Evolutionary conservation across 2,113 vertebrate genomes (phyloP), one percentile per base, ranked within the genome.

Genomic region (Mola mola): DNA sequence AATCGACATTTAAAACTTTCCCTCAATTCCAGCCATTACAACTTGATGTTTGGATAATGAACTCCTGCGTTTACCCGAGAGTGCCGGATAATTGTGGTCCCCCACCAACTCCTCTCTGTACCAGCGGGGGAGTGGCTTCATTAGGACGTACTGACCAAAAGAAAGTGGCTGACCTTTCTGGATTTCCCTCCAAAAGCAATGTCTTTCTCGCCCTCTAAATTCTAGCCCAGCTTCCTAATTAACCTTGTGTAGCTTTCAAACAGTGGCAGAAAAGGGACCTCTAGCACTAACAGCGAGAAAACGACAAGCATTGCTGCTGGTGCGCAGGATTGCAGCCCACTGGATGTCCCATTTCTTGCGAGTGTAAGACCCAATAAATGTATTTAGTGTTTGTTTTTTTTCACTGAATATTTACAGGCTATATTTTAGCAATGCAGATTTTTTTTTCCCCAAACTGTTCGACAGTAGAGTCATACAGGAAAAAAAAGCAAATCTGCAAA

Each of bases 111-210:
- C 57, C 55, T 55, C 38, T 50, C 51, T 41, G 31, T 59, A 72
- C 61, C 75, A 66, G 68, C 49, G 48, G 83, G 81, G 74, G 66
- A 79, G 66, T 69, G 72, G 75, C 79, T 90, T 91, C 89, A 90
- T 92, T 90, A 89, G 79, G 78, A 87, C 65, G 73, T n/a, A 65
- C 72, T 87, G 87, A 86, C 88, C 86, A 79, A 72, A 68, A 81
- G 70, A 79, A 83, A 81, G 71, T 50, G 65, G 48, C 70, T 85
- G 85, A 91, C 87, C 85, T 87, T 83, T 82, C 66, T 38, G 42
- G 51, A 71, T 60, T 57, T 63, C 57, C 66, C 44, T 48, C 37
- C 40, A 71, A 75, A 84, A 75, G 22, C 7, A 37, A 53, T 47
- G 46, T 47, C 33, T 47, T 21, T 50, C 15, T 46, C 29, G 38